Evolutionary conservation across 2,113 vertebrate genomes (phyloP), one percentile per base, ranked within the genome.

Genomic region (Cinclus cinclus): DNA sequence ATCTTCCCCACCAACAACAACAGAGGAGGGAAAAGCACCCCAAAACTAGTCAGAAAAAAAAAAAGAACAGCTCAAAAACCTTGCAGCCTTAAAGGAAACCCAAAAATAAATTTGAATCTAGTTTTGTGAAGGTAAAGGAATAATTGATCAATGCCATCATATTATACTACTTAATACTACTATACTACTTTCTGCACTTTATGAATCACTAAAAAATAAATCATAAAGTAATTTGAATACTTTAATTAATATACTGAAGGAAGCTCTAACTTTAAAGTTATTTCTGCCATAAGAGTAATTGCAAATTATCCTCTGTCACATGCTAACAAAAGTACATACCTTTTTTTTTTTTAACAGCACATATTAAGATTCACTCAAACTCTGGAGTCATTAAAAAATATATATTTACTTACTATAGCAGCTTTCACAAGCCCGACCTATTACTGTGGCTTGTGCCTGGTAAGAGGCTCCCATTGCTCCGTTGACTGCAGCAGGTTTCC

Each of bases 401-500:
- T 24, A n/a, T 24, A 55, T 39, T 71, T 86, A 98, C 99, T 99
- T 97, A 99, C 99, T 98, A 10, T 99, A 99, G 97, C 99, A 99
- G 95, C 99, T 99, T 98, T 99, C 99, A 95, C 99, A 99, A 92
- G 99, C 98, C 52, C 99, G 97, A 42, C 99, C 99, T n/a, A 98
- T 96, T 47, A 98, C 95, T 2, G 98, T 86, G 24, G 97, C 97
- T 87, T 97, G 95, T 92, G 97, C 76, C 95, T 99, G 99, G 67
- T 97, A 99, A 47, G 98, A 96, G 73, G 98, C 98, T 30, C 98
- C 99, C 92, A 98, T 95, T 3, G 99, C 98, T 92, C 99, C 99
- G 4, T 99, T 99, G 95, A 99, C 98, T 14, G 99, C 98, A 46
- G 98, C 98, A 97, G 99, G 98, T 89, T 99, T 99, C 92, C 99